Evolutionary conservation across 2,113 vertebrate species (phyloP), one percentile per base, ranked within the genome.

Genomic region (Alouatta palliata): DNA sequence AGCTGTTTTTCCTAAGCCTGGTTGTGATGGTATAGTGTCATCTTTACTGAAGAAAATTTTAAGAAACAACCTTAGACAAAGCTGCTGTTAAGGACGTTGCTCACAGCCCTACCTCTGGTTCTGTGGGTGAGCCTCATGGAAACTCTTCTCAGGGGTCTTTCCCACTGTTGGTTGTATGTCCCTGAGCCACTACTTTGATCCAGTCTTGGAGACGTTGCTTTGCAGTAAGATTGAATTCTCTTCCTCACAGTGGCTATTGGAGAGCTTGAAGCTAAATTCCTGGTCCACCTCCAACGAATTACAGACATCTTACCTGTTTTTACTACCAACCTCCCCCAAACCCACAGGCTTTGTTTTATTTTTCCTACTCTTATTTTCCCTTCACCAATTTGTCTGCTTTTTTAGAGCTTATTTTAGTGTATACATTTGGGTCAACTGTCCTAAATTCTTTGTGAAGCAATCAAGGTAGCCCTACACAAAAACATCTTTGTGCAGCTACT

Each of bases 341-440:
- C 61, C 27, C 0, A 11, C 56, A 20, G 30, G 12, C 37, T 37
- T n/a, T 25, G 25, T 56, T 81, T 84, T 92, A 14, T 64, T 40
- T 91, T 94, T 92, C 47, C 35, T 83, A 32, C n/a, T 86, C n/a
- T 82, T 90, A 75, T n/a, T 73, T 92, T 95, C 66, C 82, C 45
- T 88, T 94, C 7, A 64, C 30, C 10, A 79, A 8, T 90, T n/a
- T 68, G 30, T 77, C 8, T 32, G 12, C 58, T 56, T 82, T 79
- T 73, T 77, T 47, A 83, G 84, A 83, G 21, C 8, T 80, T 64
- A 27, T 27, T 61, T 32, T 85, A 49, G 30, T 94, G 17, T 19
- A 58, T 20, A 52, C 3, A 3, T 75, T 95, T 95, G 70, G 43
- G 21, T 87, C 54, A 83, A 23, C 66, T 88, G 20, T 54, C 77